A percentile compares a stretch with the other conserved stretches of the same genome.
Evolutionary conservation across 2,113 vertebrate genomes (phyloP).

Genomic region (Capreolus pygargus): DNA sequence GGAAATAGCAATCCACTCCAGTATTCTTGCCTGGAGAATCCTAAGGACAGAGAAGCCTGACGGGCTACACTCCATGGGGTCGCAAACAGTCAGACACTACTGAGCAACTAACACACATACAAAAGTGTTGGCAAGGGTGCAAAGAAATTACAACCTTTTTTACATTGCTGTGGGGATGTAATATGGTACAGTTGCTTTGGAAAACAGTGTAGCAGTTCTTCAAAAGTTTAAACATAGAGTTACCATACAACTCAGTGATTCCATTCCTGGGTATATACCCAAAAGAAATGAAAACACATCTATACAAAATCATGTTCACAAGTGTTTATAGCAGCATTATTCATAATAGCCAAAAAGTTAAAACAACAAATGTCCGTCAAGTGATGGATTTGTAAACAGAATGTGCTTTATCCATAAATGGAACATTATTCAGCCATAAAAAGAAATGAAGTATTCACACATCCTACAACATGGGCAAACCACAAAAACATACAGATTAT

Average conservation of each 20-base stretch:
- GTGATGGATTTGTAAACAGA: neutral
- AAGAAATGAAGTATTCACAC: neutral
- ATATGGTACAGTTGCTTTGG: too few relatives aligned
- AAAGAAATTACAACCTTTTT: neutral
- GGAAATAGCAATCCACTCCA: neutral
- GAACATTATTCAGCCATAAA: neutral
- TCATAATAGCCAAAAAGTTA: neutral
- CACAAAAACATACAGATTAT: neutral
- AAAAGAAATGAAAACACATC: neutral
- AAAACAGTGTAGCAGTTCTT: neutral
- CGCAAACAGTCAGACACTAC: neutral
- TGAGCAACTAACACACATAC: neutral
- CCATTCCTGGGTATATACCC: neutral
- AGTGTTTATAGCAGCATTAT: neutral
- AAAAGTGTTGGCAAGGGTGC: neutral
- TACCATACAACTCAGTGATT: neutral
- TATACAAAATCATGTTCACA: neutral
- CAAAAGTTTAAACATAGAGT: neutral
- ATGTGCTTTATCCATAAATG: neutral
- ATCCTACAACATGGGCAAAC: neutral
- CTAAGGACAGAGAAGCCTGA: neutral
- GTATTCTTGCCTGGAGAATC: neutral
- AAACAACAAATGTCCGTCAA: neutral
- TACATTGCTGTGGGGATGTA: neutral
- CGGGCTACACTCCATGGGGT: neutral